A percentile compares a stretch with the other conserved stretches of the same genome.
Evolutionary conservation across 2,797 vertebrate genomes (phyloP).

Genomic region (Anas capensis): DNA sequence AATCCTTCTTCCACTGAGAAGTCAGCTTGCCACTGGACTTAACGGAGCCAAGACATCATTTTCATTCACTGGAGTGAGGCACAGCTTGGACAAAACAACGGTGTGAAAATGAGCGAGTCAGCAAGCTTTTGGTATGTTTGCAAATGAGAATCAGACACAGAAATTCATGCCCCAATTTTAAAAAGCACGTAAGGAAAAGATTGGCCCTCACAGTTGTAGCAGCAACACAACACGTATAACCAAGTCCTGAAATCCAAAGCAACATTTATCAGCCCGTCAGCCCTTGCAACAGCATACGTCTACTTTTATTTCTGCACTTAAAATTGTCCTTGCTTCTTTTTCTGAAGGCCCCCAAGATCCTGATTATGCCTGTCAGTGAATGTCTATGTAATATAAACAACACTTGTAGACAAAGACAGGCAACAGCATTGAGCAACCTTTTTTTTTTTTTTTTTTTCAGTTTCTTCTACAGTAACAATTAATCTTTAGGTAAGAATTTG

Average conservation of each 20-base stretch:
- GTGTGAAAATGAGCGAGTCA: neutral
- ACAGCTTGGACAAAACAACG: neutral
- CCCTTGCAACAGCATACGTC: neutral
- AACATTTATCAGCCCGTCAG: neutral
- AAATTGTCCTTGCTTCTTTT: neutral
- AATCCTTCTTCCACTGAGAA: neutral
- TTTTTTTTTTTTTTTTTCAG: neutral
- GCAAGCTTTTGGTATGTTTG: neutral
- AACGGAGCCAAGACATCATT: neutral
- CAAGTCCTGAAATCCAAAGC: neutral
- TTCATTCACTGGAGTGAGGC: neutral
- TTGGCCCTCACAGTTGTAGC: neutral
- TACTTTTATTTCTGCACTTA: neutral
- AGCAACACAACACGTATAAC: neutral
- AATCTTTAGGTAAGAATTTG: neutral
- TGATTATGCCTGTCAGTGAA: neutral
- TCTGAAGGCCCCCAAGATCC: neutral
- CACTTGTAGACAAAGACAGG: neutral
- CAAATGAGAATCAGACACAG: neutral
- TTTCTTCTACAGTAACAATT: neutral
- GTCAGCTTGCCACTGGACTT: neutral
- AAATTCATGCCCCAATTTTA: neutral
- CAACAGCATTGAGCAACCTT: neutral
- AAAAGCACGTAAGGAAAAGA: rapidly evolving
- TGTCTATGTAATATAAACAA: neutral